Percentiles rank a stretch among this genome's conserved stretches.
phyloP scores from a whole-genome alignment of 2,888 invertebrate species.

The Drosophila mimetica region DNA sequence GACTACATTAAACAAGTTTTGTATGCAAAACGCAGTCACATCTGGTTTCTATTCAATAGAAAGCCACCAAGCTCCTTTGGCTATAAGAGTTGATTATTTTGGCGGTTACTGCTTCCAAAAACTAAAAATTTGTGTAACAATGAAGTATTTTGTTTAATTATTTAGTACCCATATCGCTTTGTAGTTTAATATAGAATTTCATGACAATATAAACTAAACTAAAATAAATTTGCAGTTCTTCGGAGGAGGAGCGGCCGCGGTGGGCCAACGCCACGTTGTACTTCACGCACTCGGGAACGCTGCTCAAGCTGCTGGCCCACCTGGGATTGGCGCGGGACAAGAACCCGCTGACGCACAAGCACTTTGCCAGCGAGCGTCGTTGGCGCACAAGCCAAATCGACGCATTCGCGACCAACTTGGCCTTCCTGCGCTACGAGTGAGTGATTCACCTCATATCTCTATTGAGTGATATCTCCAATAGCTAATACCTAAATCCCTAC shows the following conservation, averaged over 20 bases:
- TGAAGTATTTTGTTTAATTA: too few species aligned
- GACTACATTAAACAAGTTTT: neutral
- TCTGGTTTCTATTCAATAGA: neutral
- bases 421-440: conserved; percentile 90
- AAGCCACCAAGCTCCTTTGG: neutral
- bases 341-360: conserved; percentile 86
- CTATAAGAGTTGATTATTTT: too few species aligned
- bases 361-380: conserved; percentile 84
- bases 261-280: conserved; percentile 86
- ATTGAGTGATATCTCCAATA: neutral
- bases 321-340: conserved; percentile 90
- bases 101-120: too few species aligned
- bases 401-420: conserved; percentile 92
- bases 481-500: neutral
- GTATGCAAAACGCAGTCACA: neutral
- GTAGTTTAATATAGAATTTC: too few species aligned
- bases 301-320: conserved; percentile 90
- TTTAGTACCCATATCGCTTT: too few species aligned
- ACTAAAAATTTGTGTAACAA: too few species aligned
- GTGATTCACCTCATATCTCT: conserved; percentile 65
- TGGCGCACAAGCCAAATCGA: conserved; percentile 89
- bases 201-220: neutral
- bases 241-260: conserved; percentile 9
- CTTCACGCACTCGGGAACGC: conserved; percentile 93
- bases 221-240: neutral